phyloP scores from a whole-genome alignment of 2,888 invertebrate species.

The Lucinisca nassula region DNA sequence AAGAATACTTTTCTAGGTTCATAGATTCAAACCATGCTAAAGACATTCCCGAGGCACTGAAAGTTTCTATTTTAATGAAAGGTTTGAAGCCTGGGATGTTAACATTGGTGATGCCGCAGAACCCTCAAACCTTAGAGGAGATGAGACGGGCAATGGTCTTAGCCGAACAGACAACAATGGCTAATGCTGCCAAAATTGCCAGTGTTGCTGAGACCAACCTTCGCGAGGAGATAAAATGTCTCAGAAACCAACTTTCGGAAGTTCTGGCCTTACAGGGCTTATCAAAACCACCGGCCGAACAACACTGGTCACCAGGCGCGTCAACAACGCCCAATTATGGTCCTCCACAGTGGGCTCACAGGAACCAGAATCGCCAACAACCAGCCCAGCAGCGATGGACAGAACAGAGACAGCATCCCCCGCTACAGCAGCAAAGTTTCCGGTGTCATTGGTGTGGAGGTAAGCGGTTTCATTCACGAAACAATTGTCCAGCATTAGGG shows the following conservation, averaged over 20 bases:
- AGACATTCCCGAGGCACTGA: neutral
- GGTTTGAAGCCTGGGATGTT: neutral
- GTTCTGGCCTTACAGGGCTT: neutral
- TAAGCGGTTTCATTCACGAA: neutral
- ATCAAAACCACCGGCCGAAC: too few relatives aligned
- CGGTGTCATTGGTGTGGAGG: neutral
- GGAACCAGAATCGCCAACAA: too few relatives aligned
- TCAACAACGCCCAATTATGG: too few relatives aligned
- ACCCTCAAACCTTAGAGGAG: neutral
- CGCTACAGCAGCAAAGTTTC: too few relatives aligned
- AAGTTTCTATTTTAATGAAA: neutral
- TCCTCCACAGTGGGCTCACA: too few relatives aligned
- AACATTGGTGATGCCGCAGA: neutral
- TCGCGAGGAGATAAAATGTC: neutral
- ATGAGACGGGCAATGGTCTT: constrained; percentile 5
- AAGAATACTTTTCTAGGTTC: constrained; percentile 9
- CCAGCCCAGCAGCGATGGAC: too few relatives aligned
- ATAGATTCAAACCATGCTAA: neutral
- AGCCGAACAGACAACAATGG: neutral
- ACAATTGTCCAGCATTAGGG: neutral
- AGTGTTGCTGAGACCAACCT: neutral
- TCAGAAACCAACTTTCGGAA: neutral
- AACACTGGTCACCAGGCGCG: too few relatives aligned
- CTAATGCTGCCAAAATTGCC: neutral
- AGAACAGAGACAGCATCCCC: too few relatives aligned